These are phyloP conservation scores for Mastomys natalensis DNA, from an alignment of 2,113 vertebrate genomes.

Conservation along the genomic window DNA sequence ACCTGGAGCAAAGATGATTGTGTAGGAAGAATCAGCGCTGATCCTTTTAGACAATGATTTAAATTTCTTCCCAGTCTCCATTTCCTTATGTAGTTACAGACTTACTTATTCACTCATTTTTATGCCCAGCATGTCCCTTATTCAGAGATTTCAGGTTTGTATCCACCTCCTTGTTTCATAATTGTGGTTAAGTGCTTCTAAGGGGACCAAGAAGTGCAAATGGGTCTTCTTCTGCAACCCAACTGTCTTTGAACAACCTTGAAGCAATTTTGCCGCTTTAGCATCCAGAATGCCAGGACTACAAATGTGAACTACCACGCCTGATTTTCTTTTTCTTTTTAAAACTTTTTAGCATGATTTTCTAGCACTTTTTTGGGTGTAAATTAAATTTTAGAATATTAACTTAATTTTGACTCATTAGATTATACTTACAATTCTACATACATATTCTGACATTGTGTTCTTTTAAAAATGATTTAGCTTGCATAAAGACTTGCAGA, in stretches of 20 bases:
- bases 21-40: not conserved
- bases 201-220: not conserved
- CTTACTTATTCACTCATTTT: not conserved
- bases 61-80: not conserved
- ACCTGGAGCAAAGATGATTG: not conserved
- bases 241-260: not conserved
- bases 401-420: not conserved
- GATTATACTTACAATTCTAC: slow-evolving; percentile 11
- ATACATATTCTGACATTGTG: slow-evolving; percentile 26
- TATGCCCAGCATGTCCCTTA: not conserved
- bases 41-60: not conserved
- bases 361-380: not conserved
- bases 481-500: slow-evolving; percentile 1
- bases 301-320: not conserved
- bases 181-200: not conserved
- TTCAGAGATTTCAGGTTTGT: not conserved
- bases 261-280: not conserved
- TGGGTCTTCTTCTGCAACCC: not conserved
- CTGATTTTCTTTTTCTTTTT: not conserved
- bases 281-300: not conserved
- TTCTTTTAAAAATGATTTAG: not conserved
- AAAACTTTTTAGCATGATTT: not conserved
- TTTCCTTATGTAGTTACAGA: not conserved
- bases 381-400: slow-evolving; percentile 43
- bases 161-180: not conserved